Percentiles rank a stretch among this genome's conserved stretches.
These are phyloP conservation scores for Paracyclopina nana DNA, from an alignment of 1,140 invertebrate genomes.

Conservation along the genomic window DNA sequence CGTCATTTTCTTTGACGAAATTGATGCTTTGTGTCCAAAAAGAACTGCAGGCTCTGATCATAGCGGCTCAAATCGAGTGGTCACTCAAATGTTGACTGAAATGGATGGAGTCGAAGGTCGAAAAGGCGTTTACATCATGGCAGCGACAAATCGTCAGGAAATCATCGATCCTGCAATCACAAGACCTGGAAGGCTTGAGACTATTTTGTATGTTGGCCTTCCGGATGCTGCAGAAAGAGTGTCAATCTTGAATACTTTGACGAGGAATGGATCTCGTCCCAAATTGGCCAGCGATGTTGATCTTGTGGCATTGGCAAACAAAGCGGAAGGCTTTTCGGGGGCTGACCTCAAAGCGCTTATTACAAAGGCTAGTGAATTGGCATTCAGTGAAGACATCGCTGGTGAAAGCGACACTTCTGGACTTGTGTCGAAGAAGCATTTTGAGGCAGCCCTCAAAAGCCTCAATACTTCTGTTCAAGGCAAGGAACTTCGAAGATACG, in stretches of 20 bases:
- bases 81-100: constrained; percentile 93
- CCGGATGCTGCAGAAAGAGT: constrained; percentile 53
- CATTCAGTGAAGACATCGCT: too few species aligned
- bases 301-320: constrained; percentile 38
- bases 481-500: too few species aligned
- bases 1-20: constrained; percentile 98
- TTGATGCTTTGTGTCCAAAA: constrained; percentile 86
- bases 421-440: too few species aligned
- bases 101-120: constrained; percentile 89
- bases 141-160: constrained; percentile 84
- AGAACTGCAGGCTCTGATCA: constrained; percentile 37
- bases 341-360: too few species aligned
- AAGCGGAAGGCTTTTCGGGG: constrained; percentile 85
- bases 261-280: constrained; percentile 45
- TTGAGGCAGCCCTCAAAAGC: too few species aligned
- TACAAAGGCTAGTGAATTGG: too few species aligned
- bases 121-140: constrained; percentile 42
- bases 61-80: constrained; percentile 42
- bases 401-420: too few species aligned
- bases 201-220: constrained; percentile 79
- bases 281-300: background rate
- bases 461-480: too few species aligned
- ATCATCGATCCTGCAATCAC: constrained; percentile 84
- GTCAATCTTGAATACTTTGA: constrained; percentile 73
- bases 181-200: constrained; percentile 80